Evolutionary conservation across 2,888 invertebrate species (phyloP), one percentile per base, ranked within the genome.

Genomic region (Bellardia pandia): DNA sequence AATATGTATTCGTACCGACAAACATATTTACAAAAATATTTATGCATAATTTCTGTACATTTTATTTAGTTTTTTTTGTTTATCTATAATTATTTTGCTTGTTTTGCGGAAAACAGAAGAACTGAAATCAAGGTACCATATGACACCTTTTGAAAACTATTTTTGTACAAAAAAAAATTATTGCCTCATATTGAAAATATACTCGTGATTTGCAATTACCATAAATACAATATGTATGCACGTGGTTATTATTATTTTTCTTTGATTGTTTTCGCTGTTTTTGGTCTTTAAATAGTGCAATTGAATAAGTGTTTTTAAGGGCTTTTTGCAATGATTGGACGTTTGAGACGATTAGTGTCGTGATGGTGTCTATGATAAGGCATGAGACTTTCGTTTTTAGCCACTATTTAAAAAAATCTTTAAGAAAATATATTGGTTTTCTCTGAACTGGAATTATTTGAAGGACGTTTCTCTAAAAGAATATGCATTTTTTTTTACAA

Each of bases 201-300:
- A 74, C 84, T 81, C 81, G 80, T 84, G 86, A 87, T 84, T 74
- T 75, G 84, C 77, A 78, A 87, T 84, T 81, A 84, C 56, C 76
- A 84, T 74, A 78, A 84, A 81, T 69, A 77, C 42, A 77, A 62
- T 60, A 82, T 71, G 53, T 51, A 85, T 79, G 79, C 82, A 85
- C 76, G 79, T 85, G 82, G 82, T 76, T 79, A 68, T 45, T 33
- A 64, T 78, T 33, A 58, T 68, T 75, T 79, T 71, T 58, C 30
- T 33, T 60, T 74, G 45, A 14, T 77, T 40, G 9, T 48, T 37
- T 30, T 62, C 37, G 9, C 14, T 30, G 14, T n/a, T 37, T 33
- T 33, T 7, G 13, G 9, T 51, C 3, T 72, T 56, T 42, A 72
- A 72, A 62, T 42, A 64, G 33, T 16, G 42, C 13, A 72, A 56